Conservation (phyloP, 1,140 invertebrate genomes). For the Samia ricini region DNA sequence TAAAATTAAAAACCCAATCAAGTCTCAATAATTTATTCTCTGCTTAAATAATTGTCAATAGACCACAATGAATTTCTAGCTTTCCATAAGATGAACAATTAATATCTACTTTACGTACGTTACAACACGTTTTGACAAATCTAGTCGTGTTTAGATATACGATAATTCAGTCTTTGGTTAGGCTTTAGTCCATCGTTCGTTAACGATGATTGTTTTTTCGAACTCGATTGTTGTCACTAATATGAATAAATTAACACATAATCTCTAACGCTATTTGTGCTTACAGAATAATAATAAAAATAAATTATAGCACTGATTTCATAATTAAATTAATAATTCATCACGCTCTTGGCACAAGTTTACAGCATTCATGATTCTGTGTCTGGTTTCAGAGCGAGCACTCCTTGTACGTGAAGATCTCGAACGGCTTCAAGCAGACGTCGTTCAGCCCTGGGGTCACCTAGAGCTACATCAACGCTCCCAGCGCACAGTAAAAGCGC, state of each 20-base stretch:
- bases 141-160: conserved; percentile 39
- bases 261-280: conserved; percentile 47
- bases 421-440: conserved; percentile 70
- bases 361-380: conserved; percentile 44
- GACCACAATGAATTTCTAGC: conserved; percentile 61
- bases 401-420: conserved; percentile 60
- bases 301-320: conserved; percentile 38
- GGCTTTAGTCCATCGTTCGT: conserved; percentile 21
- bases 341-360: conserved; percentile 48
- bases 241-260: conserved; percentile 33
- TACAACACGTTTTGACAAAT: neutral
- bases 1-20: neutral
- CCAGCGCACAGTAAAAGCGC: conserved; percentile 88
- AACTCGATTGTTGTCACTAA: conserved; percentile 41
- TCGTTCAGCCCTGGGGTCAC: conserved; percentile 81
- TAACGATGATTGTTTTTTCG: conserved; percentile 25
- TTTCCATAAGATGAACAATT: conserved; percentile 65
- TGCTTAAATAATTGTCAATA: conserved; percentile 69
- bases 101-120: conserved; percentile 45
- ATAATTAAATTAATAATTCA: conserved; percentile 32
- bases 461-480: conserved; percentile 86
- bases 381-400: conserved; percentile 61
- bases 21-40: conserved; percentile 32
- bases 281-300: conserved; percentile 40
- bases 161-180: conserved; percentile 74